Percentiles rank a stretch among this genome's conserved stretches.
Evolutionary conservation across 2,113 vertebrate genomes (phyloP).

Genomic region (Xiphias gladius): DNA sequence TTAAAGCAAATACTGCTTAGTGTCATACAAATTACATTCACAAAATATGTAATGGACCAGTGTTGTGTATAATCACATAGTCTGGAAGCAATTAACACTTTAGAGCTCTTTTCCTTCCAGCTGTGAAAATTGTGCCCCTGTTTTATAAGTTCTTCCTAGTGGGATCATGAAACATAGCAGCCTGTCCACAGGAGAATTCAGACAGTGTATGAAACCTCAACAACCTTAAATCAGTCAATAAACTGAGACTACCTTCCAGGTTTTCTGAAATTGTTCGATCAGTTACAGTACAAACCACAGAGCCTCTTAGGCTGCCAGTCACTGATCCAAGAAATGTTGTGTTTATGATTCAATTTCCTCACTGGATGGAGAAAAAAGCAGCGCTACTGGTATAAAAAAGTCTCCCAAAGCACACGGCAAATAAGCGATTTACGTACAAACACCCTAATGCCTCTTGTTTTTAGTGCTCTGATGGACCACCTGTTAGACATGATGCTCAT

Average conservation of each 20-base stretch:
- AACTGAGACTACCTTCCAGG: constrained; percentile 12
- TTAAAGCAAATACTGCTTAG: not conserved
- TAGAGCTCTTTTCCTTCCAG: constrained; percentile 53
- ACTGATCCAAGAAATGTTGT: constrained; percentile 22
- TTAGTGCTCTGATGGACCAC: constrained; percentile 60
- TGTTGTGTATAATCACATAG: constrained; percentile 9
- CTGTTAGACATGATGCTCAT: constrained; percentile 67
- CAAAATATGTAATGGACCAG: constrained; percentile 11
- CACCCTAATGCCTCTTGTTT: constrained; percentile 22
- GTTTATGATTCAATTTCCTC: constrained; percentile 24
- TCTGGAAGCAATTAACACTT: constrained; percentile 74
- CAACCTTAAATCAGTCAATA: constrained; percentile 16
- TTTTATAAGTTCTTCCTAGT: constrained; percentile 36
- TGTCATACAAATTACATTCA: not conserved
- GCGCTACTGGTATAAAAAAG: constrained; percentile 3
- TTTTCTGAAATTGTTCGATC: constrained; percentile 21
- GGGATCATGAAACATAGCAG: constrained; percentile 42
- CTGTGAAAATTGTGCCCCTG: constrained; percentile 44
- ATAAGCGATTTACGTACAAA: constrained; percentile 16
- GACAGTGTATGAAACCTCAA: constrained; percentile 24
- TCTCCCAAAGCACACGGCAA: not conserved
- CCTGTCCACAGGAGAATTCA: constrained; percentile 19
- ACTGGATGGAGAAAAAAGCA: constrained; percentile 13
- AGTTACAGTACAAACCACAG: not conserved
- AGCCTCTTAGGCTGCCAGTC: constrained; percentile 14